Percentiles rank a stretch among this genome's conserved stretches.
These are phyloP conservation scores for Pristionchus fissidentatus DNA, from an alignment of 2,888 invertebrate species.

Conservation along the genomic window DNA sequence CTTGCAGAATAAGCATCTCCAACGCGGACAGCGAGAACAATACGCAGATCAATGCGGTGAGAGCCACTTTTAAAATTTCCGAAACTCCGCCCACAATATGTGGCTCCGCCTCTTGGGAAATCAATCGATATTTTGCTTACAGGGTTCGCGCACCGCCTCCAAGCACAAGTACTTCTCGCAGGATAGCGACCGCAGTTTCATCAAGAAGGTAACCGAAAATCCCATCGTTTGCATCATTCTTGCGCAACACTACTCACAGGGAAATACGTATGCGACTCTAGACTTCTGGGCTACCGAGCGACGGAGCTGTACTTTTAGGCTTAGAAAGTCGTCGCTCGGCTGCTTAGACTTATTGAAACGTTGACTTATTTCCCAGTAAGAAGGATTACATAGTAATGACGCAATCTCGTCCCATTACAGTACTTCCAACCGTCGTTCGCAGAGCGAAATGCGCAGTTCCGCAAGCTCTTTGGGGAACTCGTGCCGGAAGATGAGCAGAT, in stretches of 20 bases:
- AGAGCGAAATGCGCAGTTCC: slow-evolving; percentile 58
- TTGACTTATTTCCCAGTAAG: background rate
- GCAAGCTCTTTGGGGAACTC: slow-evolving; percentile 59
- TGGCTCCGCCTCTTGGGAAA: background rate
- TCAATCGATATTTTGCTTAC: background rate
- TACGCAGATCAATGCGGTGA: background rate
- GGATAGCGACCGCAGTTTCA: background rate
- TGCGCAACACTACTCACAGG: no score
- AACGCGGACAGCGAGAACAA: background rate
- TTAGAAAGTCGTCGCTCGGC: no score
- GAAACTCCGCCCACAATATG: background rate
- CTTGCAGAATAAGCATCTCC: background rate
- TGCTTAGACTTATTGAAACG: no score
- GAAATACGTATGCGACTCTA: no score
- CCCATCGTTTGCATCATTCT: no score
- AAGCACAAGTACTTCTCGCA: slow-evolving; percentile 47
- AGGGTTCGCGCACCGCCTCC: background rate
- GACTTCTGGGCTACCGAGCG: no score
- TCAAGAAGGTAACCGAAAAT: slow-evolving; percentile 44
- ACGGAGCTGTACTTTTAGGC: no score
- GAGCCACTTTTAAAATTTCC: no score
- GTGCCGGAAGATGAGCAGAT: slow-evolving; percentile 56
- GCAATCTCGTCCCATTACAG: background rate
- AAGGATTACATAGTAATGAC: background rate
- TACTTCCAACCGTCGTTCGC: slow-evolving; percentile 60